Conservation (phyloP, 2,113 vertebrate genomes). For the Ariopsis seemanni region DNA sequence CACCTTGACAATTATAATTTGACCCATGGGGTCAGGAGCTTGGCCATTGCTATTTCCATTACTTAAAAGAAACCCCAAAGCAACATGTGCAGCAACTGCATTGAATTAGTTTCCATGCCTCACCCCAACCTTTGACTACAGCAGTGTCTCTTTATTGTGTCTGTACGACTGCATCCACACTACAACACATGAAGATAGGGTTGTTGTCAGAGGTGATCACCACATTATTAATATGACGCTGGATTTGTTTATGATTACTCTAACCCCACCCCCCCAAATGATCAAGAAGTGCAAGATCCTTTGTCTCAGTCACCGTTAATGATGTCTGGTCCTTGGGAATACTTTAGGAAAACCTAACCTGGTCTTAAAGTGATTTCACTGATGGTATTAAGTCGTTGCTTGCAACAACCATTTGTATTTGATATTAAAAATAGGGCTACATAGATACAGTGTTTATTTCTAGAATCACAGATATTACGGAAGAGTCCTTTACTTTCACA, state of each 20-base stretch:
- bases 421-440: background rate
- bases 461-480: background rate
- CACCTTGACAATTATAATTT: slow-evolving; percentile 55
- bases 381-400: background rate
- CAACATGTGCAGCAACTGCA: slow-evolving; percentile 43
- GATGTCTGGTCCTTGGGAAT: background rate
- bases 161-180: background rate
- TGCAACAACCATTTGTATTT: background rate
- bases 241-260: background rate
- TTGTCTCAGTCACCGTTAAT: slow-evolving; percentile 4
- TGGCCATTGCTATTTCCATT: slow-evolving; percentile 51
- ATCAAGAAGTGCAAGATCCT: background rate
- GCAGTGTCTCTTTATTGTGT: slow-evolving; percentile 6
- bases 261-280: background rate
- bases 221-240: slow-evolving; percentile 5
- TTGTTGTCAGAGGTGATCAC: slow-evolving; percentile 2
- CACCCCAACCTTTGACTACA: slow-evolving; percentile 39
- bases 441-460: background rate
- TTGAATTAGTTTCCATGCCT: slow-evolving; percentile 52
- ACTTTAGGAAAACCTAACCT: background rate
- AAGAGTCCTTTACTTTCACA: background rate
- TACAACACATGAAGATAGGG: background rate
- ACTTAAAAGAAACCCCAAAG: slow-evolving; percentile 37
- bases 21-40: slow-evolving; percentile 54
- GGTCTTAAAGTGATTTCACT: background rate